A percentile compares a stretch with the other conserved stretches of the same genome.
phyloP scores from a whole-genome alignment of 1,140 invertebrate species.

The Brachionus sp. region DNA sequence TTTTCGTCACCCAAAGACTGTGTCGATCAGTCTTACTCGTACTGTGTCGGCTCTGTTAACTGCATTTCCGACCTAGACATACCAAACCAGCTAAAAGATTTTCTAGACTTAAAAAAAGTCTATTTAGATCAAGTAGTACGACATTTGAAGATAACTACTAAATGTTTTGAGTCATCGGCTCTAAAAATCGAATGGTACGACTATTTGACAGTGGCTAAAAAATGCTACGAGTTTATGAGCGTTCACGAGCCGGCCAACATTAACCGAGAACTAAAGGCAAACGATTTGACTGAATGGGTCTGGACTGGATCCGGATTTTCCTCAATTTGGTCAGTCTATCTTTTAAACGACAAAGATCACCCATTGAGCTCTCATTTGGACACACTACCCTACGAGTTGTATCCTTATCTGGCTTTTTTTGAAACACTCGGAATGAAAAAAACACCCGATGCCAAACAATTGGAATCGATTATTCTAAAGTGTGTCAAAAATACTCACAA shows the following conservation, averaged over 20 bases:
- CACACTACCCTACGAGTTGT: slow-evolving; percentile 40
- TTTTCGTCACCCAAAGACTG: slow-evolving; percentile 33
- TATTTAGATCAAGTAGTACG: slow-evolving; percentile 24
- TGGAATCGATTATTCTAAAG: neutral
- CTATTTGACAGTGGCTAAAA: slow-evolving; percentile 40
- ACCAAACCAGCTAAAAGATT: neutral
- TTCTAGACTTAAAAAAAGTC: slow-evolving; percentile 13
- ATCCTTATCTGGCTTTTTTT: slow-evolving; percentile 36
- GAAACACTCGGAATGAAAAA: slow-evolving; percentile 35
- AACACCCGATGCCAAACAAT: slow-evolving; percentile 12
- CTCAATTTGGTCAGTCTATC: neutral
- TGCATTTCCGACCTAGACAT: slow-evolving; percentile 40
- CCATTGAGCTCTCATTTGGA: neutral
- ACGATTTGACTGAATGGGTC: slow-evolving; percentile 41
- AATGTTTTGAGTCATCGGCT: slow-evolving; percentile 15
- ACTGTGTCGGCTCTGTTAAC: slow-evolving; percentile 13
- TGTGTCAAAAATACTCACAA: slow-evolving; percentile 34
- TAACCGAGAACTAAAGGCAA: neutral
- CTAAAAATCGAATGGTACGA: slow-evolving; percentile 35
- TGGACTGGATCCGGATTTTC: slow-evolving; percentile 43
- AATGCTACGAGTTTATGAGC: slow-evolving; percentile 30
- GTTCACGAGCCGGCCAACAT: neutral
- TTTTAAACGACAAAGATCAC: slow-evolving; percentile 41
- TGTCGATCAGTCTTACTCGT: neutral
- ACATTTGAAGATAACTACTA: slow-evolving; percentile 9